Evolutionary conservation across 2,797 vertebrate genomes (phyloP), one percentile per base, ranked within the genome.

Genomic region (Lagorchestes hirsutus): DNA sequence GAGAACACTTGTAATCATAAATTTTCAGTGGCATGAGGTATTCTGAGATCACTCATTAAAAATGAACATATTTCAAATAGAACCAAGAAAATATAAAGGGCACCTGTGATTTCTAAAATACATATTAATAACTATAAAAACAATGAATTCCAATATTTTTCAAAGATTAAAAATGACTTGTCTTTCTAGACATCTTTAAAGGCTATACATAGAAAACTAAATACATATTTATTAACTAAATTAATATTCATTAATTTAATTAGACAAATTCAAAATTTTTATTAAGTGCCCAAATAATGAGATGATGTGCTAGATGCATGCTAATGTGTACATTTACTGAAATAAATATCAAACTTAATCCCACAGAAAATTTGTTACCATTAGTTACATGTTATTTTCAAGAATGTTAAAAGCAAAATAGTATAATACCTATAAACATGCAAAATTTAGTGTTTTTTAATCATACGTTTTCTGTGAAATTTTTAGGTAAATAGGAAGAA

Each of bases 311-410:
- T 16, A n/a, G 34, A 16, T 46, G 40, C 8, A 82, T 82, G 8
- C 40, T 40, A 40, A 74, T 74, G 14, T 74, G n/a, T 46, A 82
- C 46, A 3, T 27, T 82, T 46, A 82, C 18, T 67, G 62, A n/a
- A n/a, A 67, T 62, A 62, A 62, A 31, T n/a, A 82, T 46, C 40
- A 46, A 82, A 82, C 46, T 82, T 46, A 46, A 9, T 82, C 0
- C 91, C 54, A 96, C 8, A 94, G 54, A 52, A 91, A 55, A 96
- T 55, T 56, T 91, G 52, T 95, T 95, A 18, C 92, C 87, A 92
- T 5, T n/a, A 67, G 3, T 8, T 91, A 94, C 92, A 93, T 94
- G 54, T 0, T 90, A 12, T 93, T 55, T 95, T 97, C 55, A 27
- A 59, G 58, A 97, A 90, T 56, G 28, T 46, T 54, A 82, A 18